Conservation (phyloP, 2,888 invertebrate genomes). For the Carpatolechia fugitivella region DNA sequence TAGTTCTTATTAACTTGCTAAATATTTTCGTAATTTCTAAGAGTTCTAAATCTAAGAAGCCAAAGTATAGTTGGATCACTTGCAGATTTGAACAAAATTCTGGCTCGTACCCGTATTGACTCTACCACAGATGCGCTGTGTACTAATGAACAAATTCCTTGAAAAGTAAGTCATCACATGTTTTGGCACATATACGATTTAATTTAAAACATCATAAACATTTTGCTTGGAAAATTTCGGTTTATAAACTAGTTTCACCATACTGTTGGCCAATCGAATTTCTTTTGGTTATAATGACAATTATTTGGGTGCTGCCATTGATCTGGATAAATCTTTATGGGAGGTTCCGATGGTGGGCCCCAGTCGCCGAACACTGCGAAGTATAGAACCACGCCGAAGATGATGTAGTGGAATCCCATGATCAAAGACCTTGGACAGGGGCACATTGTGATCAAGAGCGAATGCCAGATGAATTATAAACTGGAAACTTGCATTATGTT, state of each 20-base stretch:
- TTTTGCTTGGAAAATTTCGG: too few species aligned
- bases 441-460: neutral
- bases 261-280: neutral
- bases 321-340: neutral
- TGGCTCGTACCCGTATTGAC: too few species aligned
- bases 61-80: too few species aligned
- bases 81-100: too few species aligned
- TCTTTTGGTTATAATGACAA: neutral
- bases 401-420: neutral
- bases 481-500: neutral
- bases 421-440: conserved; percentile 11
- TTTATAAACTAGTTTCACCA: neutral
- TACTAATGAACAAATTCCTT: too few species aligned
- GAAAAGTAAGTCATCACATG: too few species aligned
- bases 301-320: neutral
- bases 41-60: too few species aligned
- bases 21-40: too few species aligned
- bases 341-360: neutral
- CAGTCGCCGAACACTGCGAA: neutral
- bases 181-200: too few species aligned
- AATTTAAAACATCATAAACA: too few species aligned
- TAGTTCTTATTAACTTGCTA: too few species aligned
- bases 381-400: neutral
- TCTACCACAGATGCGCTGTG: too few species aligned
- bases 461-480: neutral